Percentiles rank a stretch among this genome's conserved stretches.
Evolutionary conservation across 2,797 vertebrate genomes (phyloP).

Genomic region (Acrocephalus scirpaceus): DNA sequence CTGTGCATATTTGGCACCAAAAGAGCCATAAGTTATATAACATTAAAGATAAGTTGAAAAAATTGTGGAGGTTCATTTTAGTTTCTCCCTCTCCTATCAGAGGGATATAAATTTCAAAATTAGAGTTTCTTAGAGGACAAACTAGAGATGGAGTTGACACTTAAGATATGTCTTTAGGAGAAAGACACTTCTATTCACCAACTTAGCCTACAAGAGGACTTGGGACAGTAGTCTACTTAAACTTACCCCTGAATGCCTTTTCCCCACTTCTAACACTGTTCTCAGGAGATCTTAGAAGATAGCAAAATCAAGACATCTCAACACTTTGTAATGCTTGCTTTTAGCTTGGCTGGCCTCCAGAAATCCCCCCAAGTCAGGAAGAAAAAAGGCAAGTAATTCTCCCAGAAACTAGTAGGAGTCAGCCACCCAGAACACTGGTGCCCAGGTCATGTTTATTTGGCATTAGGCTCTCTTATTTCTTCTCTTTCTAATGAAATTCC

Average conservation of each 20-base stretch:
- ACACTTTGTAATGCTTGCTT: background rate
- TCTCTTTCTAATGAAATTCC: background rate
- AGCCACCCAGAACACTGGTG: background rate
- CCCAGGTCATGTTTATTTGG: background rate
- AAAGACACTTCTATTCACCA: background rate
- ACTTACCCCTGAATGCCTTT: background rate
- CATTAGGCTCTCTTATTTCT: background rate
- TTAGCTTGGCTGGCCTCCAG: background rate
- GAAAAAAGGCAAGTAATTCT: background rate
- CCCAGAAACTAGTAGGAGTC: background rate
- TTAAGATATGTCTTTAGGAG: background rate
- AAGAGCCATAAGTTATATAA: background rate
- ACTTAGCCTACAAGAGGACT: background rate
- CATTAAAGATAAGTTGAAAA: background rate
- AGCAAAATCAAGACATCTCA: background rate
- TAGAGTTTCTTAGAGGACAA: background rate
- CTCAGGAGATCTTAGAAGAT: background rate
- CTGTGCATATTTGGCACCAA: background rate
- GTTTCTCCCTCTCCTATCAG: background rate
- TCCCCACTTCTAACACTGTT: background rate
- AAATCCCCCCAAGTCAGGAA: background rate
- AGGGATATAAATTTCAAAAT: background rate
- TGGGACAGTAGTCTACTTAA: background rate
- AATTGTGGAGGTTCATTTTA: background rate
- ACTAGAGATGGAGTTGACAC: rapidly evolving